Evolutionary conservation across 2,113 vertebrate genomes (phyloP).

Genomic region (Hydrolagus affinis): DNA sequence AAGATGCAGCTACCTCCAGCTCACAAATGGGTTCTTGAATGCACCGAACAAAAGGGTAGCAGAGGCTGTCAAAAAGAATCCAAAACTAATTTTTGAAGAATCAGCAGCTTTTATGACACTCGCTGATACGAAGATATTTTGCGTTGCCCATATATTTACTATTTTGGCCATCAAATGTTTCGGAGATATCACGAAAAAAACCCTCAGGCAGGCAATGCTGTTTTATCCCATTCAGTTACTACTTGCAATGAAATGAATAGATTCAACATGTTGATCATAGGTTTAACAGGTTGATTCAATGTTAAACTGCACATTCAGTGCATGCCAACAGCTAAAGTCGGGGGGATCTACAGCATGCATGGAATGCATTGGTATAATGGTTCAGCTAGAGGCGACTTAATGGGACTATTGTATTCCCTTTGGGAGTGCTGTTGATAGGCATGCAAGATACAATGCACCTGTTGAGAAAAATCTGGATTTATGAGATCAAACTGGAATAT

Average conservation of each 20-base stretch:
- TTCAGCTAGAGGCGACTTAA: too few relatives aligned
- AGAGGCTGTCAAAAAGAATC: background rate
- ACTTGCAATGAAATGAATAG: too few relatives aligned
- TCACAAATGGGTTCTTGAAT: background rate
- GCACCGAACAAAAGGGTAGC: background rate
- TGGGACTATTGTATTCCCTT: background rate
- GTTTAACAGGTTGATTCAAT: background rate
- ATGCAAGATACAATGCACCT: background rate
- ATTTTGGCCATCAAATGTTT: background rate
- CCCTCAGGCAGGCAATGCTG: background rate
- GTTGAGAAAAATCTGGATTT: slow-evolving; percentile 37
- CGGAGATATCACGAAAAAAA: background rate
- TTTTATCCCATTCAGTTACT: background rate
- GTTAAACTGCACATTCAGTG: too few relatives aligned
- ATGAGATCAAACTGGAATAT: slow-evolving; percentile 46
- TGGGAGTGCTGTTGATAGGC: background rate
- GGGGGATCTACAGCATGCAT: background rate
- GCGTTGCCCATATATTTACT: too few relatives aligned
- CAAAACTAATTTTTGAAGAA: background rate
- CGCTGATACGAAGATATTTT: too few relatives aligned
- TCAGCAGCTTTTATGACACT: too few relatives aligned
- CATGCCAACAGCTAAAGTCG: background rate
- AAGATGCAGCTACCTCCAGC: background rate
- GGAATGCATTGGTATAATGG: background rate
- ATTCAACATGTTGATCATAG: background rate